Conservation (phyloP, 2,888 invertebrate genomes). For the Polydrusus pterygomalis region DNA sequence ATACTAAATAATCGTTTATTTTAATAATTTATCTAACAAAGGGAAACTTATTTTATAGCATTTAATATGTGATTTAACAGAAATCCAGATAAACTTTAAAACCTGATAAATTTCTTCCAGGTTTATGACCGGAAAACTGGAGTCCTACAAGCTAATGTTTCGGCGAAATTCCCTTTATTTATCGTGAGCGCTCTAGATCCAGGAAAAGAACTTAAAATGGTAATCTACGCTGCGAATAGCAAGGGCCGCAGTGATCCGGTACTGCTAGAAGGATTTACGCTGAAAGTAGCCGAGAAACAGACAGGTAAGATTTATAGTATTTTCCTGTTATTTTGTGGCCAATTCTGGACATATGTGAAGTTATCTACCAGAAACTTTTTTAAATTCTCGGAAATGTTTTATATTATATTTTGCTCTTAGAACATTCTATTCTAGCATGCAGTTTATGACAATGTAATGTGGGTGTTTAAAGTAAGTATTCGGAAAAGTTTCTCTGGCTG, state of each 20-base stretch:
- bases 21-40: background rate
- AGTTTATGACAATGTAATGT: no score
- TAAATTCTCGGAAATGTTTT: no score
- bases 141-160: conserved; percentile 77
- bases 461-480: no score
- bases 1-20: no score
- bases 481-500: no score
- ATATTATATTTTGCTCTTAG: no score
- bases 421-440: no score
- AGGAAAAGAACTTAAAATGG: conserved; percentile 84
- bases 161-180: conserved; percentile 83
- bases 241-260: conserved; percentile 87
- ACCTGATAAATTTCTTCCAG: conserved; percentile 40
- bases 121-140: conserved; percentile 73
- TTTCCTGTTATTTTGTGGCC: conserved; percentile 13
- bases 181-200: conserved; percentile 86
- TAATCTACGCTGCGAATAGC: conserved; percentile 88
- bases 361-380: conserved; percentile 18
- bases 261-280: conserved; percentile 81
- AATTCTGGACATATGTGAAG: conserved; percentile 3
- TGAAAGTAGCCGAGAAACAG: conserved; percentile 85
- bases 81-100: conserved; percentile 16
- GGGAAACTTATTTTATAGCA: background rate
- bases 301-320: conserved; percentile 73
- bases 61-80: conserved; percentile 1